Conservation (phyloP, 2,797 vertebrate genomes). For the Diglossa cyanea region DNA sequence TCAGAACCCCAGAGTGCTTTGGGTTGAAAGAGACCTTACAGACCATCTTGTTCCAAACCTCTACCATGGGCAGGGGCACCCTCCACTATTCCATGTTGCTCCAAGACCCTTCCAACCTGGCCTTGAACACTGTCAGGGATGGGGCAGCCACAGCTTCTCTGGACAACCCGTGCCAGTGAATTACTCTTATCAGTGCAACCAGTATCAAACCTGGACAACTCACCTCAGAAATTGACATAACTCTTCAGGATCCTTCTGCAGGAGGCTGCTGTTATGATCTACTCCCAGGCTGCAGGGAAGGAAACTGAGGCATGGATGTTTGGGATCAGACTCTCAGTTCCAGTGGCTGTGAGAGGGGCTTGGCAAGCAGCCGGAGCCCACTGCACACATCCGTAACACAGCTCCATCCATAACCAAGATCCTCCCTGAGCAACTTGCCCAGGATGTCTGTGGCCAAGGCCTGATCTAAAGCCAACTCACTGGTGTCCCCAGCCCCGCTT, state of each 20-base stretch:
- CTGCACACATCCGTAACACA: fast-evolving
- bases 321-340: neutral
- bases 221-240: neutral
- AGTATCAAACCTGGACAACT: neutral
- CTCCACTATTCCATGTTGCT: neutral
- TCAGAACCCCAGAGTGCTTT: neutral
- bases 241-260: neutral
- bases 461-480: neutral
- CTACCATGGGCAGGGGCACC: neutral
- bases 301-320: neutral
- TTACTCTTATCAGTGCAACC: neutral
- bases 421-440: neutral
- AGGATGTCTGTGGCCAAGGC: neutral
- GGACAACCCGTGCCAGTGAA: neutral
- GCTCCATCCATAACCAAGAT: neutral
- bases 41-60: neutral
- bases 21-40: neutral
- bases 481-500: neutral
- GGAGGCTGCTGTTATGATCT: neutral
- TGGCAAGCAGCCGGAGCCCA: neutral
- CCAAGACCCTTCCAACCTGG: neutral
- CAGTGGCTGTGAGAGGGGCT: neutral
- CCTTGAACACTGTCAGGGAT: neutral
- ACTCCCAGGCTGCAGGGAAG: neutral
- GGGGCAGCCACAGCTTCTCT: neutral